Percentiles rank a stretch among this genome's conserved stretches.
phyloP scores from a whole-genome alignment of 2,113 vertebrate species.

The Mastomys natalensis region DNA sequence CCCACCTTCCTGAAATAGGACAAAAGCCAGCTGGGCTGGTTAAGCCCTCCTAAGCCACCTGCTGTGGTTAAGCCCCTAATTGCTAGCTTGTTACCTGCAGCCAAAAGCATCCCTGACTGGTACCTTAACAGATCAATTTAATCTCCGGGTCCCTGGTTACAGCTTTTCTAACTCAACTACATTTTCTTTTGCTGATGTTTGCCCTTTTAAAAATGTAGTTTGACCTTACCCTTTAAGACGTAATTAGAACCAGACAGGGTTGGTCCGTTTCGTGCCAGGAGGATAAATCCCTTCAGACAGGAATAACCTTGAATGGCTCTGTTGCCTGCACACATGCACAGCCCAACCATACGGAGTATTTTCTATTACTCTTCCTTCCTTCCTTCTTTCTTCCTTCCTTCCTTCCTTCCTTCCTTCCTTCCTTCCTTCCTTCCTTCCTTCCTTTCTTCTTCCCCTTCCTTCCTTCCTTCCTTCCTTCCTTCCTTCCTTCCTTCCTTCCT shows the following conservation, averaged over 20 bases:
- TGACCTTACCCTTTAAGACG: constrained; percentile 29
- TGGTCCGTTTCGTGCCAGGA: background rate
- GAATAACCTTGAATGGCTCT: background rate
- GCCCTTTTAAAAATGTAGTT: background rate
- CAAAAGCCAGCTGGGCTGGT: background rate
- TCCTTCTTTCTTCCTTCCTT: background rate
- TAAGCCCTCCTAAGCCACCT: background rate
- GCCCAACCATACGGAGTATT: background rate
- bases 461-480: too few relatives aligned
- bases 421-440: background rate
- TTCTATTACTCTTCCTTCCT: background rate
- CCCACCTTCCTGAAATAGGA: background rate
- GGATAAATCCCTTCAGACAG: background rate
- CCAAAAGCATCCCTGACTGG: background rate
- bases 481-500: rapidly evolving
- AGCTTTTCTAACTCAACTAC: background rate
- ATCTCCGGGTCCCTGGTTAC: background rate
- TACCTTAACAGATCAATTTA: background rate
- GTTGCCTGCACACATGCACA: background rate
- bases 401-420: too few relatives aligned
- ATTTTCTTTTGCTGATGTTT: constrained; percentile 17
- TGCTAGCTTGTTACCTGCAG: background rate
- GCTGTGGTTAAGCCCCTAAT: background rate
- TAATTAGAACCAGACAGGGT: constrained; percentile 15
- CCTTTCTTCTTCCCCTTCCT: background rate